Percentiles rank a stretch among this genome's conserved stretches.
phyloP scores from a whole-genome alignment of 2,888 invertebrate genomes.

The Phaedon cochleariae region DNA sequence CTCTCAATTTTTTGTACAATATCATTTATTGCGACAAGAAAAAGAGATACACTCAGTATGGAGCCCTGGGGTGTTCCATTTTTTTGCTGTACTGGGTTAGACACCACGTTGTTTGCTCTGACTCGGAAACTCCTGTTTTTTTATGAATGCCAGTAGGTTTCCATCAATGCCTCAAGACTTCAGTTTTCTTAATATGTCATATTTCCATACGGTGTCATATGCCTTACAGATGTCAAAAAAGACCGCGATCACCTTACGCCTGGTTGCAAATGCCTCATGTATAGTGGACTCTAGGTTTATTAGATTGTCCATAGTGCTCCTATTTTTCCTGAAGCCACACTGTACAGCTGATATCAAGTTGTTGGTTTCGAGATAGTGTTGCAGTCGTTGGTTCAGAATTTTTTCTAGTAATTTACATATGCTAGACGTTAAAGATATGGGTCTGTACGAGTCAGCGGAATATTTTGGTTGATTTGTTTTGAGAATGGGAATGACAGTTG shows the following conservation, averaged over 20 bases:
- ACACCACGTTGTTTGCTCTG: not conserved
- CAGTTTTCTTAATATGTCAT: slow-evolving; percentile 12
- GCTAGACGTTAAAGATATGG: not conserved
- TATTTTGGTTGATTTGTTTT: not conserved
- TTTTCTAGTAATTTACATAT: slow-evolving; percentile 14
- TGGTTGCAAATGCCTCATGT: slow-evolving; percentile 4
- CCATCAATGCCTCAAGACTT: not conserved
- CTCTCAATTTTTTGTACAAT: too few species aligned
- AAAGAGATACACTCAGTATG: too few species aligned
- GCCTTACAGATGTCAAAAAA: slow-evolving; percentile 9
- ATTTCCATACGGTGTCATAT: slow-evolving; percentile 10
- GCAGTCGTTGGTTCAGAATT: slow-evolving; percentile 7
- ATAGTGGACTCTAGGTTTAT: slow-evolving; percentile 5
- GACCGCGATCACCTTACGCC: not conserved
- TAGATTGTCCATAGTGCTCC: slow-evolving; percentile 16
- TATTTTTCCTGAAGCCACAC: slow-evolving; percentile 19
- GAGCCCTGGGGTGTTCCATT: too few species aligned
- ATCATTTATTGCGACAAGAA: too few species aligned
- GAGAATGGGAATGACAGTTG: too few species aligned
- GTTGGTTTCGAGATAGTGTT: slow-evolving; percentile 11
- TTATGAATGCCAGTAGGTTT: not conserved
- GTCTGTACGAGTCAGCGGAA: not conserved
- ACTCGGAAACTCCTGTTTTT: slow-evolving; percentile 11
- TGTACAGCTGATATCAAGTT: not conserved
- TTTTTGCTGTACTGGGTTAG: not conserved